Base-by-base conservation (phyloP, 1,140 invertebrate species). In the Batillaria attramentaria region DNA sequence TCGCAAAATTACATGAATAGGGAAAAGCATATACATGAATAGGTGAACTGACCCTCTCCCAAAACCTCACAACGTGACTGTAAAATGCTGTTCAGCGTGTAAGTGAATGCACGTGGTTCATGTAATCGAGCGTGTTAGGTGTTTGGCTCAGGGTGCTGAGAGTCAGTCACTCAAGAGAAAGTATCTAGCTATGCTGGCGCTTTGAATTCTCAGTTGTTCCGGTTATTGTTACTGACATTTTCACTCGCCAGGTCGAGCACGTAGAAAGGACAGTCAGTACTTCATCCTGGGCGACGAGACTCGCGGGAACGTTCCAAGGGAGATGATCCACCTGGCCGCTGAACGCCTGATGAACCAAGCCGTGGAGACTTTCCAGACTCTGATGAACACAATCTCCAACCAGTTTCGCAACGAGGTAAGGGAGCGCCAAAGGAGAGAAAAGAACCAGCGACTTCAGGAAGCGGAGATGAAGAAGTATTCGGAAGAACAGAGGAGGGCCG, bases 241-340 rank as follows among this genome's bases (percentile, higher is more conserved):
- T 20, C 50, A 54, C 50, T 1, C 50, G 39, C 0, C 54, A 75
- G 73, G 73, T 42, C 73, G 73, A 6, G 73, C 73, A 33, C 73
- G 73, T 24, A 50, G 57, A 31, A 39, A 28, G 73, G 54, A 75
- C 54, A 75, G 73, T 28, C 73, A 75, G 43, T 75, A 75, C 73
- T 75, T 50, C 37, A 35, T 75, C 4, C 54, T 75, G 73, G 73
- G 57, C 73, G 39, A 13, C 57, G 18, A 42, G 24, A 24, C 3
- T 10, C 54, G 31, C 5, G 57, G 35, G 31, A 62, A 62, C 54
- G 16, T 65, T 1, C 18, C 28, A 16, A 75, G 62, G 73, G 73
- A 75, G 73, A 60, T 62, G 28, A 57, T 39, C 28, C 60, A 75
- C 73, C 54, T 75, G 73, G 73, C 73, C 42, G 28, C 31, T 31